Evolutionary conservation across 2,888 invertebrate genomes (phyloP), one percentile per base, ranked within the genome.

Genomic region (Stenchaetothrips biformis): DNA sequence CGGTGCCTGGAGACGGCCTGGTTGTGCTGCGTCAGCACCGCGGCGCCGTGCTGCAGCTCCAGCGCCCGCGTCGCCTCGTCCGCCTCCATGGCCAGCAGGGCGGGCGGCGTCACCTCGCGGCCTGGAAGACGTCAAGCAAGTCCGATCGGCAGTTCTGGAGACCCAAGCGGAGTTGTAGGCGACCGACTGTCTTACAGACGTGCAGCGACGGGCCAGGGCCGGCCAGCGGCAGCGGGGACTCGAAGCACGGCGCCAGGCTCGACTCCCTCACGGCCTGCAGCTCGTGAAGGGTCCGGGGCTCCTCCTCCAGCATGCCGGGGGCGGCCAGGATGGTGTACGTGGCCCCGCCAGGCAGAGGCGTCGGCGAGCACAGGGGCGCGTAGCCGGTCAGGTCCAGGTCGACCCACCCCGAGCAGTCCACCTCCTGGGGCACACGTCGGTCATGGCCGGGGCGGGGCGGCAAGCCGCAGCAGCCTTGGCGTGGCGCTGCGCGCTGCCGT

Each of bases 311-410:
- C 18, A 18, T 13, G 53, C 13, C 18, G 53, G 67, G 67, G 8
- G 25, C 25, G 1, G 67, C 67, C 21, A 74, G 67, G 67, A 74
- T 74, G 67, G 67, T 74, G 67, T 74, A 74, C 21, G 67, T 74
- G 25, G 67, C 67, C 21, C 67, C 67, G 8, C 67, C 67, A 11
- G 67, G 67, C 21, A 74, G 67, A 11, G 67, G 67, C 25, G 67
- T 74, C 21, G 67, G 67, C 67, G 67, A 74, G 67, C 67, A 74
- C 21, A 74, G 67, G 8, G 67, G 67, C 25, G 67, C 67, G 67
- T 74, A 74, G 21, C 25, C 21, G 7, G 21, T 74, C 67, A 74
- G 7, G 67, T 74, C 67, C 67, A 74, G 67, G 25, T 25, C 25
- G 67, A 21, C 25, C 67, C 37, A 37, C 37, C 37, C 37, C 37